Evolutionary conservation across 2,797 vertebrate genomes (phyloP).

Genomic region (Podargus strigoides): DNA sequence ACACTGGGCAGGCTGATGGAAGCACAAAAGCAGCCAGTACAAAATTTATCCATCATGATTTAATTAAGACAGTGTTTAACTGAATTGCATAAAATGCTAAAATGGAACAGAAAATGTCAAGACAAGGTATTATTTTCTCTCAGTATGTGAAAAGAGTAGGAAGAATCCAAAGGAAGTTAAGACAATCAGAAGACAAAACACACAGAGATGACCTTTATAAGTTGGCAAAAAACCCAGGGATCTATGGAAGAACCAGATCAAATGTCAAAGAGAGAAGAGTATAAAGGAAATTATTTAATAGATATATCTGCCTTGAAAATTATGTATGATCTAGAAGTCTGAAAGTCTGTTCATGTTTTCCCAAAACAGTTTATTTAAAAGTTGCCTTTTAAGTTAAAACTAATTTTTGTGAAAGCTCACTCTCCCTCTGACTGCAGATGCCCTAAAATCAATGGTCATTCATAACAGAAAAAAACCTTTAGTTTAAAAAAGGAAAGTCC

Average conservation of each 20-base stretch:
- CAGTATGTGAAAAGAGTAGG: not conserved
- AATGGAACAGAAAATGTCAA: slow-evolving; percentile 9
- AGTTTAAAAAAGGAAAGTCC: not conserved
- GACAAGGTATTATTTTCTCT: not conserved
- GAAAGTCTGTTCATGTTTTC: not conserved
- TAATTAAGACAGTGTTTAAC: not conserved
- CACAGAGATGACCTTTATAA: slow-evolving; percentile 23
- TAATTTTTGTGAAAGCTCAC: not conserved
- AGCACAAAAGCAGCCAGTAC: not conserved
- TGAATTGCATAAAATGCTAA: not conserved
- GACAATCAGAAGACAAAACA: slow-evolving; percentile 22
- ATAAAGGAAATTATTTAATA: slow-evolving; percentile 26
- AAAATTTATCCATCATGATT: not conserved
- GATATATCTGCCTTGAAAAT: slow-evolving; percentile 33
- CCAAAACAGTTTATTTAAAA: not conserved
- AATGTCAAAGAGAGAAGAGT: slow-evolving; percentile 2
- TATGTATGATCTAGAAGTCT: not conserved
- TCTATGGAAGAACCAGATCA: slow-evolving; percentile 5
- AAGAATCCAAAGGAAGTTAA: slow-evolving; percentile 26
- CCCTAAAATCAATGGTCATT: not conserved
- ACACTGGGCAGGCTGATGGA: not conserved
- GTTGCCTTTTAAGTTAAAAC: not conserved
- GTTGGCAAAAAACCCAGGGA: not conserved
- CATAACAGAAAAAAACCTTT: not conserved
- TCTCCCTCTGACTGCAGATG: not conserved